Evolutionary conservation across 2,888 invertebrate species (phyloP).

Genomic region (Volucella zonaria): DNA sequence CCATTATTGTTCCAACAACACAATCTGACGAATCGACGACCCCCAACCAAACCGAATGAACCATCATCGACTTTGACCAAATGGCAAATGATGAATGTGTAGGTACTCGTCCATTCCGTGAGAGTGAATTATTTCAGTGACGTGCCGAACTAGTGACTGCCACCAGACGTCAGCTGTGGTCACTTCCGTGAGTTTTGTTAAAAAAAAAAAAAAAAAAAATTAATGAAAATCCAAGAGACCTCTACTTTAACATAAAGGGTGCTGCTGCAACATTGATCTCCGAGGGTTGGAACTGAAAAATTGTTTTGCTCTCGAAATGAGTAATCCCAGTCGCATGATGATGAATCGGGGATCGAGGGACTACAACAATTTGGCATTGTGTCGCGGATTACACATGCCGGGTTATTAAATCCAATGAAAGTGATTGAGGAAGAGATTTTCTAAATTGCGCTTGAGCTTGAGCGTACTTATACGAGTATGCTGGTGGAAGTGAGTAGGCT

Average conservation of each 20-base stretch:
- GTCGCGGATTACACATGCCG: constrained; percentile 61
- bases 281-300: no score
- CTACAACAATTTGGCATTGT: constrained; percentile 53
- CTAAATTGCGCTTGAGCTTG: constrained; percentile 44
- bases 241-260: no score
- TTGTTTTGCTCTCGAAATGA: no score
- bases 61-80: no score
- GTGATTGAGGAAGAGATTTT: constrained; percentile 41
- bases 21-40: constrained; percentile 19
- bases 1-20: neutral
- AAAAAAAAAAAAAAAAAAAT: no score
- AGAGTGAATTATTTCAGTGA: constrained; percentile 29
- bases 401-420: constrained; percentile 65
- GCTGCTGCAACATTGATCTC: no score
- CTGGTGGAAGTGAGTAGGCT: constrained; percentile 51
- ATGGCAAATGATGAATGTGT: no score
- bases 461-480: constrained; percentile 12
- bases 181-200: constrained; percentile 70
- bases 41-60: neutral
- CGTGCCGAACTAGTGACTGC: constrained; percentile 32
- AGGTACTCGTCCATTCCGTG: neutral
- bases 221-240: no score
- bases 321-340: no score
- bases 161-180: constrained; percentile 65
- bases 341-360: no score